Evolutionary conservation across 2,888 invertebrate genomes (phyloP).

Genomic region (Conchocele bisecta): DNA sequence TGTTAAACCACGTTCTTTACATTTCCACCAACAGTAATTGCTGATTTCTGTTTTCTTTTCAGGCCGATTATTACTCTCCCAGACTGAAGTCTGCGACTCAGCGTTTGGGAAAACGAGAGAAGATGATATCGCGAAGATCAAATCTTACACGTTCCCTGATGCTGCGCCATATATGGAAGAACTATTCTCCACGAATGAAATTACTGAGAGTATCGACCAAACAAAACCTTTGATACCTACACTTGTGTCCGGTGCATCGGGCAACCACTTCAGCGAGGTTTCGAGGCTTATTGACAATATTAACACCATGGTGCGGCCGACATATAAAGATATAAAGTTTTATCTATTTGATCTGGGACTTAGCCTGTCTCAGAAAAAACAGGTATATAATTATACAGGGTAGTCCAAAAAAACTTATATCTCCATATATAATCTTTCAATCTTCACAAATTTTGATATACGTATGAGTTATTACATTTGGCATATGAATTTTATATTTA

Average conservation of each 20-base stretch:
- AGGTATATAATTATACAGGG: conserved; percentile 12
- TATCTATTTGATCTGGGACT: conserved; percentile 32
- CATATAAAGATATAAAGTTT: conserved; percentile 13
- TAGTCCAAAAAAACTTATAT: neutral
- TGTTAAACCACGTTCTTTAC: too few species aligned
- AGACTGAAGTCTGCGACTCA: too few species aligned
- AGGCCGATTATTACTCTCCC: too few species aligned
- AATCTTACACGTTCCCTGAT: conserved; percentile 26
- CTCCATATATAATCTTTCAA: too few species aligned
- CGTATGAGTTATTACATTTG: too few species aligned
- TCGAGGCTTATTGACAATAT: conserved; percentile 33
- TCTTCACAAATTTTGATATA: too few species aligned
- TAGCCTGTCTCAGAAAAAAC: conserved; percentile 7
- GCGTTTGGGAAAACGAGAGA: conserved; percentile 21
- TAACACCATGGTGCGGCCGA: conserved; percentile 4
- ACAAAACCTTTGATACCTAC: conserved; percentile 22
- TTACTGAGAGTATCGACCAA: conserved; percentile 11
- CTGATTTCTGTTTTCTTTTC: too few species aligned
- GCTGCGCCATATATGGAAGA: conserved; percentile 20
- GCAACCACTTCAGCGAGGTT: conserved; percentile 33
- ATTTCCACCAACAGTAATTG: too few species aligned
- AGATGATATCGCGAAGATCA: conserved; percentile 25
- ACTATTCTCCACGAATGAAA: neutral
- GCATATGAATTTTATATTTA: too few species aligned
- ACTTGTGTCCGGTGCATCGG: conserved; percentile 35